phyloP scores from a whole-genome alignment of 1,140 invertebrate species.

The Orius insidiosus region DNA sequence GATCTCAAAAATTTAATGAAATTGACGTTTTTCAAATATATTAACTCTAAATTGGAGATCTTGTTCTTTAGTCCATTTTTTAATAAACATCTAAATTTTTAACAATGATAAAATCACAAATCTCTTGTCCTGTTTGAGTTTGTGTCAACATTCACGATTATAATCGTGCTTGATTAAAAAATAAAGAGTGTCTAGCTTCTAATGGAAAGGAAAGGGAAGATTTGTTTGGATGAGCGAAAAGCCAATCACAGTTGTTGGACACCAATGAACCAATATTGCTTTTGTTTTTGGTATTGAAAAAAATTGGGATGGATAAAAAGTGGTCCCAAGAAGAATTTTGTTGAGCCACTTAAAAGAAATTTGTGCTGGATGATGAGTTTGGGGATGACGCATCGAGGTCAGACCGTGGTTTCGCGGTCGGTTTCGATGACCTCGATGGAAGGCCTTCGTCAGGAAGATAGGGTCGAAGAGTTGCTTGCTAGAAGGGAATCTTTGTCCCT shows the following conservation, averaged over 20 bases:
- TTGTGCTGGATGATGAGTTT: not conserved
- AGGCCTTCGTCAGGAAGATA: slow-evolving; percentile 62
- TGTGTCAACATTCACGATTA: not conserved
- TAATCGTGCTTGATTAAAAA: not conserved
- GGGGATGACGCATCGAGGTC: slow-evolving; percentile 2
- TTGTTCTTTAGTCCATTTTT: too few relatives aligned
- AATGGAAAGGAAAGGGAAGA: slow-evolving; percentile 1
- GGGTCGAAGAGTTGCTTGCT: slow-evolving; percentile 28
- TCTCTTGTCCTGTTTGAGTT: not conserved
- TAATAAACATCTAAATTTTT: not conserved
- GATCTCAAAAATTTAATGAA: too few relatives aligned
- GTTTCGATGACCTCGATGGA: slow-evolving; percentile 79
- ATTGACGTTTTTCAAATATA: too few relatives aligned
- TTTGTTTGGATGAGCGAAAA: not conserved
- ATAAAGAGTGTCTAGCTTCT: not conserved
- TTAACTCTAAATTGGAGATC: too few relatives aligned
- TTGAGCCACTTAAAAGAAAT: slow-evolving; percentile 4
- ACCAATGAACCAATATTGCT: slow-evolving; percentile 2
- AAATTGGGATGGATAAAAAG: not conserved
- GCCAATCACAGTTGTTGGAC: not conserved
- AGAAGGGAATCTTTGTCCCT: slow-evolving; percentile 39
- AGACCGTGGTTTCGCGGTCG: slow-evolving; percentile 74
- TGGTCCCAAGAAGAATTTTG: not conserved
- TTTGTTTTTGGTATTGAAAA: not conserved
- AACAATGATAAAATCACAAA: not conserved